Conservation (phyloP, 1,140 invertebrate genomes). For the Rhizoglyphus robini region DNA sequence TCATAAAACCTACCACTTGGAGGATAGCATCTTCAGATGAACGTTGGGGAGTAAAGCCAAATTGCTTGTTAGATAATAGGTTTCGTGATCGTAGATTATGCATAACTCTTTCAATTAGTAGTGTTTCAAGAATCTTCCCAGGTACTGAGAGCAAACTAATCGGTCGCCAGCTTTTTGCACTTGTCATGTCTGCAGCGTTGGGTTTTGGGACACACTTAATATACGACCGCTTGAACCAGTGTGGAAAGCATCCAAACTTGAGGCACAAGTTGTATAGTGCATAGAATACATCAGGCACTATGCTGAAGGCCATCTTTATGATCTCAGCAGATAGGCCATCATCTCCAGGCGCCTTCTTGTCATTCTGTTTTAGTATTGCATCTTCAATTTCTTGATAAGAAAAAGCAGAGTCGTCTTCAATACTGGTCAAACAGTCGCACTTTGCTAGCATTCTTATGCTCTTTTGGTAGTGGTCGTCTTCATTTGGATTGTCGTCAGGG, state of each 20-base stretch:
- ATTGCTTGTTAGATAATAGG: conserved; percentile 15
- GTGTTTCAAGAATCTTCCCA: conserved; percentile 20
- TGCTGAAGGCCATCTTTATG: not conserved
- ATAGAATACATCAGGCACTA: not conserved
- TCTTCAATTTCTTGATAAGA: not conserved
- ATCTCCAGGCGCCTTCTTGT: conserved; percentile 6
- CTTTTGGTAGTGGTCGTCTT: not conserved
- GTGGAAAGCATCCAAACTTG: not conserved
- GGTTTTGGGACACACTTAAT: conserved; percentile 18
- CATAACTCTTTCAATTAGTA: conserved; percentile 9
- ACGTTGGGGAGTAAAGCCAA: conserved; percentile 15
- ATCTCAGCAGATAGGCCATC: conserved; percentile 14
- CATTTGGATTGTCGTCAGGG: not conserved
- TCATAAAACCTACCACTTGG: not conserved
- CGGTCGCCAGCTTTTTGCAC: conserved; percentile 10
- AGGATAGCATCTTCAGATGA: conserved; percentile 5
- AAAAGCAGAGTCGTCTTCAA: not conserved
- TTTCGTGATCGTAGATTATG: not conserved
- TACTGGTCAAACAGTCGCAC: not conserved
- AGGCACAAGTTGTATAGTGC: conserved; percentile 13
- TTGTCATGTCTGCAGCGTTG: not conserved
- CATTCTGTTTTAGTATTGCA: not conserved
- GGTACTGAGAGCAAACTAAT: conserved; percentile 17
- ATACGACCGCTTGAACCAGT: not conserved
- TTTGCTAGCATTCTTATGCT: not conserved